phyloP scores from a whole-genome alignment of 2,888 invertebrate genomes.

The Rotaria magnacalcarata region DNA sequence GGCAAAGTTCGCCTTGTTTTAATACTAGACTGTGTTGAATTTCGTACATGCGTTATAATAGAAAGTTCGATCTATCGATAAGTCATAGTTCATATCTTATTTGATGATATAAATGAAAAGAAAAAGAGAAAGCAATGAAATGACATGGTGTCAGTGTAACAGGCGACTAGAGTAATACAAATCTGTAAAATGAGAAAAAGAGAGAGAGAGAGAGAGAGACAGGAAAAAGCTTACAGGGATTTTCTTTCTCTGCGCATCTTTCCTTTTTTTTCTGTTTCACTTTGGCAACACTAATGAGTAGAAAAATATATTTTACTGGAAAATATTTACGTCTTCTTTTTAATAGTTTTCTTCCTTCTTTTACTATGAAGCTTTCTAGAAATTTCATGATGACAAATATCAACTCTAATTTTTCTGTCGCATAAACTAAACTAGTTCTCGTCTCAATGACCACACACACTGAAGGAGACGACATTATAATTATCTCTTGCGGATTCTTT shows the following conservation, averaged over 20 bases:
- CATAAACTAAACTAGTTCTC: no score
- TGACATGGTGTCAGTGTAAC: neutral
- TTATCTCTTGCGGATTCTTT: no score
- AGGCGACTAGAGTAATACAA: neutral
- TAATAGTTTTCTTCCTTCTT: no score
- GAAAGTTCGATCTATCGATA: neutral
- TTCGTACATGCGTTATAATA: neutral
- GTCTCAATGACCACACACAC: no score
- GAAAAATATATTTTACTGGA: neutral
- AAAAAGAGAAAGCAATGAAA: neutral
- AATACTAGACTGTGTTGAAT: neutral
- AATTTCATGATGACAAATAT: no score
- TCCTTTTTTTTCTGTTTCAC: neutral
- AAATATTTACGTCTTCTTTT: no score
- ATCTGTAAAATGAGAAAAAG: neutral
- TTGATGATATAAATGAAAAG: neutral
- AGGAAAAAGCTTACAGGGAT: neutral
- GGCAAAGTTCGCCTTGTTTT: neutral
- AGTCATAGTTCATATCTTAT: neutral
- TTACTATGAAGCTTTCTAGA: no score
- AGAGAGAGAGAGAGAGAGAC: neutral
- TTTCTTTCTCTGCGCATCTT: neutral
- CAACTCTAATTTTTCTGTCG: no score
- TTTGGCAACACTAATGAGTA: neutral
- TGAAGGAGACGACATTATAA: no score